Evolutionary conservation across 1,140 invertebrate genomes (phyloP), one percentile per base, ranked within the genome.

Genomic region (Drosophila ficusphila): DNA sequence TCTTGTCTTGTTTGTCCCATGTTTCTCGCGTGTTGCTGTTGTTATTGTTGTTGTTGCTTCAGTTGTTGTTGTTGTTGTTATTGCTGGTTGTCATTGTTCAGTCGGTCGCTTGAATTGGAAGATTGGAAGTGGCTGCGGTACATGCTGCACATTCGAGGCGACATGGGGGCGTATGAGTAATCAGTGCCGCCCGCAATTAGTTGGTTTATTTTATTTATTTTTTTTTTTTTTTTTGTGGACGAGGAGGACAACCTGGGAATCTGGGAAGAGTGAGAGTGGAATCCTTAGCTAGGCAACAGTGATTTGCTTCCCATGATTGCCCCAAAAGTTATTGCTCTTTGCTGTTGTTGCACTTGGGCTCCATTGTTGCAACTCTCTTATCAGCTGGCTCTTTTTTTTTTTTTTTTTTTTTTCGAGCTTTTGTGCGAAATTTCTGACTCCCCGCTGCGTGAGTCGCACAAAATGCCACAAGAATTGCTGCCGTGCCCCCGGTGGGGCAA

Each of bases 81-180:
- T n/a, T n/a, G 56, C 74, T 54, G 60, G 56, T 52, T 72, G 60
- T 86, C 49, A 73, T 86, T 88, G 65, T 79, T 71, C 27, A 44
- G n/a, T 12, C 14, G 2, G 8, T 12, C 23, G n/a, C n/a, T n/a
- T n/a, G n/a, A n/a, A n/a, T n/a, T n/a, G n/a, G n/a, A n/a, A n/a
- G n/a, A n/a, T n/a, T n/a, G n/a, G 25, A 16, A 49, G 36, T 23
- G 44, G 47, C 52, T 21, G 60, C 36, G 33, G 58, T 9, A 51
- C 67, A 42, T 51, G 48, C 29, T 53, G 44, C 12, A 21, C 38
- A 18, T 21, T n/a, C n/a, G n/a, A n/a, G n/a, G 29, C 27, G 38
- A 29, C 52, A 74, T 77, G 73, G 69, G 76, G 81, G 76, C 76
- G 81, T 86, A 86, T 85, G 79, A 76, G 81, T 85, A 85, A 85